These are phyloP conservation scores for Karalla daura DNA, from an alignment of 2,797 vertebrate genomes.

Conservation along the genomic window DNA sequence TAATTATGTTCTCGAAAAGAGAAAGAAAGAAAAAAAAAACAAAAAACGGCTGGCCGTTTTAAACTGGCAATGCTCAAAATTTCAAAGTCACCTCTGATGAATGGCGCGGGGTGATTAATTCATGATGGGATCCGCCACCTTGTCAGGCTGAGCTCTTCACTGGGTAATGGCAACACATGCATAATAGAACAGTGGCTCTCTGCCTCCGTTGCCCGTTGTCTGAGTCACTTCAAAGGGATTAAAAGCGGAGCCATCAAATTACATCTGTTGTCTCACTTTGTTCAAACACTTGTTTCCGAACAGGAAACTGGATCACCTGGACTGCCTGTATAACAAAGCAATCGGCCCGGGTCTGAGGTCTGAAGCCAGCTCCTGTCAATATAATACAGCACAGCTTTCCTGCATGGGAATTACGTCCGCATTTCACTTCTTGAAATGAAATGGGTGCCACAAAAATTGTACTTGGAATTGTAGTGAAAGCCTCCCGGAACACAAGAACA, in stretches of 20 bases:
- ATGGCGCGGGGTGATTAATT: slow-evolving; percentile 70
- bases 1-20: slow-evolving; percentile 40
- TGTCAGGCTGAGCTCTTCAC: slow-evolving; percentile 64
- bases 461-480: too few species aligned
- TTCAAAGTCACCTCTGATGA: slow-evolving; percentile 77
- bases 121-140: slow-evolving; percentile 65
- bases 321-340: neutral
- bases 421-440: too few species aligned
- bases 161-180: slow-evolving; percentile 67
- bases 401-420: too few species aligned
- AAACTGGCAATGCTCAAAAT: slow-evolving; percentile 53
- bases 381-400: neutral
- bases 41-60: slow-evolving; percentile 46
- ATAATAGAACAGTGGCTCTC: slow-evolving; percentile 64
- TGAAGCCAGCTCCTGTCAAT: neutral
- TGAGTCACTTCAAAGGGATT: slow-evolving; percentile 59
- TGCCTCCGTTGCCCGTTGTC: slow-evolving; percentile 41
- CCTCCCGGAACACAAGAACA: too few species aligned
- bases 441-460: too few species aligned
- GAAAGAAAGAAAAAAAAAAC: too few species aligned
- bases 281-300: slow-evolving; percentile 7
- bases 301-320: slow-evolving; percentile 4
- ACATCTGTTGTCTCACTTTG: slow-evolving; percentile 54
- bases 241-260: slow-evolving; percentile 61
- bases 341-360: too few species aligned